Conservation (phyloP, 2,797 vertebrate genomes). For the Bufotes viridis region DNA sequence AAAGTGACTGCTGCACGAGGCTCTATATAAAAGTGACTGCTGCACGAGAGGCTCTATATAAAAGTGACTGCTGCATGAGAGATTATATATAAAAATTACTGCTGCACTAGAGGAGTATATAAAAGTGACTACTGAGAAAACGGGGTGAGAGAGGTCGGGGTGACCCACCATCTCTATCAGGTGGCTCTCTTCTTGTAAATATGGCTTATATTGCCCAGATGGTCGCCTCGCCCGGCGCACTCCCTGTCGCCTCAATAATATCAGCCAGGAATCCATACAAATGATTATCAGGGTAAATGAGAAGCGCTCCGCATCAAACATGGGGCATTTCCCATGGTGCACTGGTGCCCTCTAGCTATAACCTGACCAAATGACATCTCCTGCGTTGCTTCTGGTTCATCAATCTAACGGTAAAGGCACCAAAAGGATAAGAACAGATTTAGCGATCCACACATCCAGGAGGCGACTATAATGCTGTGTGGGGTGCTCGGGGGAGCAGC, state of each 20-base stretch:
- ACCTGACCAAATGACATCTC: background rate
- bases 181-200: background rate
- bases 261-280: background rate
- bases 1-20: too few species aligned
- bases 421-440: background rate
- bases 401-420: background rate
- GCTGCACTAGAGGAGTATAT: background rate
- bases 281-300: constrained; percentile 7
- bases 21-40: too few species aligned
- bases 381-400: background rate
- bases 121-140: background rate
- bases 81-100: background rate
- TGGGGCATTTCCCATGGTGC: background rate
- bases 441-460: background rate
- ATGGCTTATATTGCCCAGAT: background rate
- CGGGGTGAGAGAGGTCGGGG: background rate
- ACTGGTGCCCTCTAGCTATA: background rate
- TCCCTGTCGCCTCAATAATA: background rate
- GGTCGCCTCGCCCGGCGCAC: too few species aligned
- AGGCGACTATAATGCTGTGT: background rate
- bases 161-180: background rate
- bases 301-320: background rate
- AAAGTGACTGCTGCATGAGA: background rate
- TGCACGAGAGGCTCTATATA: too few species aligned
- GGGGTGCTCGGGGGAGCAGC: too few species aligned